A percentile compares a stretch with the other conserved stretches of the same genome.
Evolutionary conservation across 1,140 invertebrate species (phyloP).

Genomic region (Trachymyrmex cornetzi): DNA sequence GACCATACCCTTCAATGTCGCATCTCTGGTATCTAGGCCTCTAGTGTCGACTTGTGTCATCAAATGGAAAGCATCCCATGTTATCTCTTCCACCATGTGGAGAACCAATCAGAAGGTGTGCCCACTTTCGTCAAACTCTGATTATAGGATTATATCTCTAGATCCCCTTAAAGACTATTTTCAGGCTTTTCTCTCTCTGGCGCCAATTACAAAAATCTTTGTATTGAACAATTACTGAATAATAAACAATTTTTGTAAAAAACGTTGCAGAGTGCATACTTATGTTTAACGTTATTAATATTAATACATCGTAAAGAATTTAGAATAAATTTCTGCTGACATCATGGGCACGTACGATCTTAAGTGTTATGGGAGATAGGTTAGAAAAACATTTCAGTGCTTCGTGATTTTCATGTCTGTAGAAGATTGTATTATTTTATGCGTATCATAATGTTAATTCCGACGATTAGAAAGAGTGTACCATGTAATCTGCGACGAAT

Average conservation of each 20-base stretch:
- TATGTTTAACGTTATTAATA: neutral
- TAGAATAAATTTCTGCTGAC: neutral
- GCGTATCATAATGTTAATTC: slow-evolving; percentile 8
- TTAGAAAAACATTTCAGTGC: slow-evolving; percentile 27
- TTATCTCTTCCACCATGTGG: no score
- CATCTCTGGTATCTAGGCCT: no score
- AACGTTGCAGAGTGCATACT: neutral
- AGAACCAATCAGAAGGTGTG: no score
- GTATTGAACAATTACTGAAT: neutral
- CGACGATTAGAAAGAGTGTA: neutral
- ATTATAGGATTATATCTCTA: no score
- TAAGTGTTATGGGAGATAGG: slow-evolving; percentile 1
- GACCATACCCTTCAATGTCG: no score
- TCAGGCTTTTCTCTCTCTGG: neutral
- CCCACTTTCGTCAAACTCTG: no score
- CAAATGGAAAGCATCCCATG: no score
- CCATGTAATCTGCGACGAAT: slow-evolving; percentile 31
- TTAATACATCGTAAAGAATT: neutral
- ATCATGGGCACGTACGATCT: no score
- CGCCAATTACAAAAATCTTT: slow-evolving; percentile 39
- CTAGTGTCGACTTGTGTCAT: no score
- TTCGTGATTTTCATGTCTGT: neutral
- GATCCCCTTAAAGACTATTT: no score
- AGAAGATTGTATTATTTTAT: neutral
- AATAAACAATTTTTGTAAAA: slow-evolving; percentile 12